Evolutionary conservation across 2,113 vertebrate species (phyloP).

Genomic region (Colinus virginianus): DNA sequence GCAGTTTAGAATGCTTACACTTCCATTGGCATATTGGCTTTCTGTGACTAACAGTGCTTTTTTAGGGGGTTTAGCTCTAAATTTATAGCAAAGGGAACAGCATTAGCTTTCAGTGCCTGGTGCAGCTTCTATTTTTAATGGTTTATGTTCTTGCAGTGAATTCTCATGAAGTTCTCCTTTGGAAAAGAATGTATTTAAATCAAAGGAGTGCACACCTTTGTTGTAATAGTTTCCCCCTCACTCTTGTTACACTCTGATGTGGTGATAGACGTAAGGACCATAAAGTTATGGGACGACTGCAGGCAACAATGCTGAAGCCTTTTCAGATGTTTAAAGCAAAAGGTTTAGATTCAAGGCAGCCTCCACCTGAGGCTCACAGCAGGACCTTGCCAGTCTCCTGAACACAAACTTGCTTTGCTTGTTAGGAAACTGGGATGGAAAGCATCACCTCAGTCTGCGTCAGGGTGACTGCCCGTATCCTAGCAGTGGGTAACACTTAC

Average conservation of each 20-base stretch:
- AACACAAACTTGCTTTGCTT: neutral
- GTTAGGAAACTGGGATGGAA: neutral
- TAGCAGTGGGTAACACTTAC: neutral
- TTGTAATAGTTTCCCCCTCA: neutral
- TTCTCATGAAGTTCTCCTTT: neutral
- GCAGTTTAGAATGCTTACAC: neutral
- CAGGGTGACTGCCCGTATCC: accelerated
- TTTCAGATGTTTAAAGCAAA: neutral
- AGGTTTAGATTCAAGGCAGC: neutral
- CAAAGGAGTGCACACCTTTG: neutral
- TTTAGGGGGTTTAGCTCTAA: neutral
- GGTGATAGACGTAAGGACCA: neutral
- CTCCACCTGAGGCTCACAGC: neutral
- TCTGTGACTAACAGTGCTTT: neutral
- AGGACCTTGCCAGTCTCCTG: neutral
- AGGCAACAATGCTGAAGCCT: neutral
- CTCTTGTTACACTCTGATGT: neutral
- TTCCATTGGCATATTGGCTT: neutral
- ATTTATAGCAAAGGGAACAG: neutral
- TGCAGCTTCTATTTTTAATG: neutral
- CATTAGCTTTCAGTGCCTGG: neutral
- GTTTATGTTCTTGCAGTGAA: neutral
- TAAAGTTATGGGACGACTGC: neutral
- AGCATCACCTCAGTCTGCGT: accelerated
- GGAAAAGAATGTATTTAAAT: neutral